Percentiles rank a stretch among this genome's conserved stretches.
Conservation (phyloP, 2,113 vertebrate genomes). For the Salvelinus fontinalis region DNA sequence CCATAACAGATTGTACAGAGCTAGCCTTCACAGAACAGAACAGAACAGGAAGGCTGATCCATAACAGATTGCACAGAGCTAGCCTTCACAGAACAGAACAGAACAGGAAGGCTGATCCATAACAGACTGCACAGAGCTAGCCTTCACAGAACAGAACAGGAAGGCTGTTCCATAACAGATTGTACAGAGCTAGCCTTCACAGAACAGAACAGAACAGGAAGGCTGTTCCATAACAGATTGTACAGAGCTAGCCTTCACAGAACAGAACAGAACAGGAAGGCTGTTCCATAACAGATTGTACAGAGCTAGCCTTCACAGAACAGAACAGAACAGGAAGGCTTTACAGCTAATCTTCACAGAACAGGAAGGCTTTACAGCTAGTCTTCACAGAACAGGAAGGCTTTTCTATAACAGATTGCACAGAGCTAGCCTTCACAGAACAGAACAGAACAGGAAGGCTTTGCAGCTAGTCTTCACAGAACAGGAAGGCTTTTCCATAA, state of each 20-base stretch:
- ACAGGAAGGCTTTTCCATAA: constrained; percentile 31
- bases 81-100: constrained; percentile 7
- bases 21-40: constrained; percentile 4
- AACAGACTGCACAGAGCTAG: constrained; percentile 25
- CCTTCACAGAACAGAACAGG: not conserved
- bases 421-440: not conserved
- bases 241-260: no score
- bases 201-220: constrained; percentile 19
- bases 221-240: constrained; percentile 17
- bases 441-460: constrained; percentile 28
- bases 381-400: constrained; percentile 25
- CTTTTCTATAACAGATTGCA: constrained; percentile 22
- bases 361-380: constrained; percentile 11
- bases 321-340: constrained; percentile 33
- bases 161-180: constrained; percentile 27
- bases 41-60: constrained; percentile 22
- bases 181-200: constrained; percentile 16
- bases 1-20: constrained; percentile 20
- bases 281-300: constrained; percentile 22
- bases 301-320: not conserved
- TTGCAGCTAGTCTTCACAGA: not conserved
- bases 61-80: constrained; percentile 25
- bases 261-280: constrained; percentile 24
- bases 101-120: constrained; percentile 17
- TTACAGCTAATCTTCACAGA: not conserved